Base-by-base conservation (phyloP, 92 coral and sea anemone genomes). In the Montipora capitata region DNA sequence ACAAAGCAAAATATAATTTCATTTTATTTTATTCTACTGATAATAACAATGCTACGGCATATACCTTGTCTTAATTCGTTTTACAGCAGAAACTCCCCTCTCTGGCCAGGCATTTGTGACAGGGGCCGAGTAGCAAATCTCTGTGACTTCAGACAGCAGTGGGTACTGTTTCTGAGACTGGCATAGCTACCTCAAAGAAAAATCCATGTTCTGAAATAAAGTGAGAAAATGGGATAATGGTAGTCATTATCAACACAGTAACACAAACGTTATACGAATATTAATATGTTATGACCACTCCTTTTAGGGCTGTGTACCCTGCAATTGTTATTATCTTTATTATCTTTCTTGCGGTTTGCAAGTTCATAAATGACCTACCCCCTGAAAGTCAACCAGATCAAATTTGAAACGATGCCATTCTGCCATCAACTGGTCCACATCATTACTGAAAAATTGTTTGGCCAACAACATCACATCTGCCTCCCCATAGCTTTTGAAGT, bases 51-150 rank as follows among this genome's bases (percentile, higher is more conserved):
- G 17, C 74, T 68, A 68, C 9, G 51, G n/a, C 4, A 27, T 27
- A 27, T 27, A 27, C 35, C 10, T 48, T 48, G 10, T 48, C 52
- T 48, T 48, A 48, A 48, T 48, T 48, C 52, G 10, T 48, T 48
- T 48, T 27, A 66, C 85, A 51, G 75, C 85, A 64, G 85, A 80
- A 56, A 80, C 85, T 0, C 85, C 65, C 75, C 85, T 65, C 15
- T 80, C 85, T 20, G 75, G 85, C 85, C 76, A 80, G 44, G 85
- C 75, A 80, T 80, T 80, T 8, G 63, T 80, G 8, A 80, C 76
- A 65, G 85, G 76, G 10, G 85, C 85, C 41, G 64, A 64, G 85
- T 80, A 80, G 45, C 64, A 80, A 80, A 80, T 80, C 42, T 16
- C 85, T 80, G 85, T 75, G 44, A 80, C 85, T 0, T 64, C 4